These are phyloP conservation scores for Osmerus eperlanus DNA, from an alignment of 2,113 vertebrate species.

Conservation along the genomic window DNA sequence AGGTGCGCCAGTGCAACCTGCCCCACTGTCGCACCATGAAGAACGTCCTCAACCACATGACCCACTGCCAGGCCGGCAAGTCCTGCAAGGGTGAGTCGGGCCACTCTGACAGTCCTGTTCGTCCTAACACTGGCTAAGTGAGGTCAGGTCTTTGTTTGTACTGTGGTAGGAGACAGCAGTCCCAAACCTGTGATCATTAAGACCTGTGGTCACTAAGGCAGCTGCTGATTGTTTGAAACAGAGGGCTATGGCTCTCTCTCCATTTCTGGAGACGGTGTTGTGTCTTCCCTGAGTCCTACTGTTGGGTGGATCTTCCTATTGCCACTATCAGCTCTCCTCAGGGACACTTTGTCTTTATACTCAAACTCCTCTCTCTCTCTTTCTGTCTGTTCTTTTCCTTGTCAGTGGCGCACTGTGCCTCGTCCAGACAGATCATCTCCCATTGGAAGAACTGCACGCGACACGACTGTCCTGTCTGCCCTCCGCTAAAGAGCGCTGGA, in stretches of 20 bases:
- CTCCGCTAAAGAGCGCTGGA: slow-evolving; percentile 95
- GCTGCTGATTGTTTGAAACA: too few species aligned
- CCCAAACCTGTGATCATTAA: too few species aligned
- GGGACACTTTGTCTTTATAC: slow-evolving; percentile 39
- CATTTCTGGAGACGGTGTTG: slow-evolving; percentile 18
- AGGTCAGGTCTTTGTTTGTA: too few species aligned
- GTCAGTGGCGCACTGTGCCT: slow-evolving; percentile 95
- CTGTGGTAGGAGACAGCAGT: too few species aligned
- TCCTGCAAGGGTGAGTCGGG: too few species aligned
- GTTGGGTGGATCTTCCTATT: slow-evolving; percentile 18
- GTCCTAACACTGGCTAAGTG: slow-evolving; percentile 14
- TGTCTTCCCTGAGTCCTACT: slow-evolving; percentile 16
- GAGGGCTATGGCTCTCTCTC: too few species aligned
- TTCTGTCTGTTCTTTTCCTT: slow-evolving; percentile 12
- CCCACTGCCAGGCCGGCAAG: too few species aligned
- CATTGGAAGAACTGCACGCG: slow-evolving; percentile 96
- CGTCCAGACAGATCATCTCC: slow-evolving; percentile 72
- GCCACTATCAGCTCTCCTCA: slow-evolving; percentile 71
- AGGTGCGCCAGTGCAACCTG: too few species aligned
- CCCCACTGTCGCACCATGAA: too few species aligned
- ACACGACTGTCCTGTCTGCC: slow-evolving; percentile 96
- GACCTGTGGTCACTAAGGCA: too few species aligned
- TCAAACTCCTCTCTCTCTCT: slow-evolving; percentile 32
- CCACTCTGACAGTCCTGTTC: not conserved
- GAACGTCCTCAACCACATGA: too few species aligned